Evolutionary conservation across 2,888 invertebrate species (phyloP).

Genomic region (Coremacera marginata): DNA sequence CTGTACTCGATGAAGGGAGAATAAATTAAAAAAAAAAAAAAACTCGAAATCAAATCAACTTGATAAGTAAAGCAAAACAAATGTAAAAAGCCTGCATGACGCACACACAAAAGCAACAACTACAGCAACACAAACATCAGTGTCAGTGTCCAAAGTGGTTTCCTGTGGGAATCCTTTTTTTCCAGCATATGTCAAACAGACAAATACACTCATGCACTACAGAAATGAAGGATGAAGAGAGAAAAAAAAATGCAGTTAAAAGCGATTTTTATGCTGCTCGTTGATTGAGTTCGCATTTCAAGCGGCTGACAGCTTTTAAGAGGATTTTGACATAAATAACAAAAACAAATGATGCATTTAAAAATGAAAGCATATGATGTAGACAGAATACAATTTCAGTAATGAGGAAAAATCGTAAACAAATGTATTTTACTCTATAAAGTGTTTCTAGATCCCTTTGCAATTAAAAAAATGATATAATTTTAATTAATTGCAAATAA

Average conservation of each 20-base stretch:
- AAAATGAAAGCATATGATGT: slow-evolving; percentile 33
- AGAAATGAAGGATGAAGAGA: not conserved
- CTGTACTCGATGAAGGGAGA: too few relatives aligned
- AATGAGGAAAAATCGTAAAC: not conserved
- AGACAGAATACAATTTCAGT: not conserved
- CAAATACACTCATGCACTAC: not conserved
- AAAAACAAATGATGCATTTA: slow-evolving; percentile 41
- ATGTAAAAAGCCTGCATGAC: slow-evolving; percentile 2
- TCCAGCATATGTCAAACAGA: not conserved
- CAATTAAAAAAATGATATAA: too few relatives aligned
- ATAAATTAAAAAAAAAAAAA: not conserved
- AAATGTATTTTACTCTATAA: not conserved
- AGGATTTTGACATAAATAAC: slow-evolving; percentile 45
- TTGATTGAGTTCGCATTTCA: slow-evolving; percentile 34
- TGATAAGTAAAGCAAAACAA: not conserved
- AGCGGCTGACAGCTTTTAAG: slow-evolving; percentile 34
- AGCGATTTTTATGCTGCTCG: slow-evolving; percentile 20
- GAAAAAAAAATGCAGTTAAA: slow-evolving; percentile 6
- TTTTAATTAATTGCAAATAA: too few relatives aligned
- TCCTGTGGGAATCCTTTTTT: slow-evolving; percentile 24
- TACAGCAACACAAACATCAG: slow-evolving; percentile 49
- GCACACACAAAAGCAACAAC: slow-evolving; percentile 24
- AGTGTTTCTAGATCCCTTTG: too few relatives aligned
- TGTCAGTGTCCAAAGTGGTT: slow-evolving; percentile 27
- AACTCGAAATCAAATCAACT: too few relatives aligned